A percentile compares a stretch with the other conserved stretches of the same genome.
phyloP scores from a whole-genome alignment of 1,140 invertebrate species.

The Drosophila nigrodunni region DNA sequence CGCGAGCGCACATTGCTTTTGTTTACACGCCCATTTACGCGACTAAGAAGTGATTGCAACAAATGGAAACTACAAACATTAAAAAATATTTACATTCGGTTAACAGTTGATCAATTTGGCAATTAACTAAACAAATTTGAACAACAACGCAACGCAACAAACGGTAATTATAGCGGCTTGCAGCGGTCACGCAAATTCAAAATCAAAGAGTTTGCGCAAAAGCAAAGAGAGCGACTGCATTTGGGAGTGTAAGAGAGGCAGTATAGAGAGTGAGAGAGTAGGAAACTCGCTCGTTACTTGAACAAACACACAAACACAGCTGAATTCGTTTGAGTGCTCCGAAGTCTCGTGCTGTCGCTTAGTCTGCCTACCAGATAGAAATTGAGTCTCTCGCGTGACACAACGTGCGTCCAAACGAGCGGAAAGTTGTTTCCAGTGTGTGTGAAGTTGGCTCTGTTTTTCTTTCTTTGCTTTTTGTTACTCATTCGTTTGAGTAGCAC shows the following conservation, averaged over 20 bases:
- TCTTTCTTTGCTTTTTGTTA: conserved; percentile 60
- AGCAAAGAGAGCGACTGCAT: conserved; percentile 31
- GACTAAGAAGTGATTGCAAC: conserved; percentile 32
- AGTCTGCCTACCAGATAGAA: conserved; percentile 63
- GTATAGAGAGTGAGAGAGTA: background rate
- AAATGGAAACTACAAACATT: conserved; percentile 15
- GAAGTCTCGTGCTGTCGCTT: conserved; percentile 54
- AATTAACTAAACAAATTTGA: conserved; percentile 31
- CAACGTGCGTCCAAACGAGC: conserved; percentile 77
- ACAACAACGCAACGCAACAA: conserved; percentile 1
- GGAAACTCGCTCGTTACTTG: conserved; percentile 21
- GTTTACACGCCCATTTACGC: conserved; percentile 72
- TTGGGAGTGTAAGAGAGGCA: conserved; percentile 12
- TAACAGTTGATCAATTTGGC: conserved; percentile 22
- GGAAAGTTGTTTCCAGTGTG: conserved; percentile 69
- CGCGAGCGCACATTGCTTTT: conserved; percentile 71
- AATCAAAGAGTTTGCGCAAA: conserved; percentile 40
- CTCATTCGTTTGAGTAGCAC: conserved; percentile 48
- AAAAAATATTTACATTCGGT: conserved; percentile 28
- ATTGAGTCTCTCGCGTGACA: conserved; percentile 76
- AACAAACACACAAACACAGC: conserved; percentile 32
- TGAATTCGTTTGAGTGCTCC: conserved; percentile 34
- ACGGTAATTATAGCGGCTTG: conserved; percentile 28
- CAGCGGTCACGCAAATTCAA: conserved; percentile 23
- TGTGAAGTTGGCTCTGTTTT: conserved; percentile 56